Evolutionary conservation across 2,888 invertebrate species (phyloP), one percentile per base, ranked within the genome.

Genomic region (Plemyria rubiginata): DNA sequence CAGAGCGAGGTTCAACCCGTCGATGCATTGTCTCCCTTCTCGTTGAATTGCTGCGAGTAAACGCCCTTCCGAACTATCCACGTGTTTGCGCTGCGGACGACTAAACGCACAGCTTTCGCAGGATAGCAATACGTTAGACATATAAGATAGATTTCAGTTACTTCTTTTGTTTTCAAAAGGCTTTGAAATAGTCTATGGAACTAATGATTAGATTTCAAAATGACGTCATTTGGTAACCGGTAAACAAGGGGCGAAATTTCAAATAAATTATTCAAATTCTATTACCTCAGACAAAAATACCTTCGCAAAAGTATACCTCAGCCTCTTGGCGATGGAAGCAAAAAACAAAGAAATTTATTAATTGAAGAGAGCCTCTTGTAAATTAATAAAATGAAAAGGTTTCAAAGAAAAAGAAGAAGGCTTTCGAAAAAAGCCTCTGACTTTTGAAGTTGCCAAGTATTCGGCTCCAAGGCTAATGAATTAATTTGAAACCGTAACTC

Each of bases 281-380:
- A 60, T 57, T 45, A 50, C 29, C 52, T 13, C 55, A 55, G 56
- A 50, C 52, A 55, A 49, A 49, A 66, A 67, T 62, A 67, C 65
- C 61, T 61, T 28, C 59, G 62, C 36, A 55, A 65, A 56, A 54
- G 53, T 54, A 56, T 48, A 55, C 49, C 53, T 40, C 60, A 43
- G 56, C 63, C 71, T 65, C 66, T 62, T 40, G 49, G 50, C 65
- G 59, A 64, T 56, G 61, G 60, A 67, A 70, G 66, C 63, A 64
- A 69, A 71, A 71, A 71, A 71, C 67, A 71, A 71, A 67, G 69
- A 66, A 71, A 67, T 67, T 69, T 69, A 71, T 67, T 71, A 69
- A 69, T 69, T 69, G 65, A 68, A 67, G 66, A 63, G 67, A 67
- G 66, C 64, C 64, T 58, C 62, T 69, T 67, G 66, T 67, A 68